These are phyloP conservation scores for Calameuta idolon DNA, from an alignment of 2,888 invertebrate genomes.

Conservation along the genomic window DNA sequence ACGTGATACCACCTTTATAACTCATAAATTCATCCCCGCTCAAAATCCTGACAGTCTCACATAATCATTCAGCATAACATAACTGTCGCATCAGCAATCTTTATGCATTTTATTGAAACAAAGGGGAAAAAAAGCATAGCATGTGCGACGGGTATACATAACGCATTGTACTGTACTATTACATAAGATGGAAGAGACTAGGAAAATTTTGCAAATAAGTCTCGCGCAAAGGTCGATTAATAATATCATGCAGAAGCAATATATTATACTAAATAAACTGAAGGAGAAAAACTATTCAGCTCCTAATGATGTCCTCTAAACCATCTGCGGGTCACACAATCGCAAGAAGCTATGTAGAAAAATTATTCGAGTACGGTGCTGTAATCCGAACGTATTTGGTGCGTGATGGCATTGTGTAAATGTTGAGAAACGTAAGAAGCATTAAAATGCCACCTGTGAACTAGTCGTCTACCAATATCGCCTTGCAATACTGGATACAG, in stretches of 20 bases:
- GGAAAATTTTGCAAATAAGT: not conserved
- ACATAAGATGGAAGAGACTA: not conserved
- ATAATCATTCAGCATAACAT: not conserved
- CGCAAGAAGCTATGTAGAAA: not conserved
- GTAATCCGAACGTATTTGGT: conserved; percentile 31
- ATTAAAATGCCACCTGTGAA: conserved; percentile 42
- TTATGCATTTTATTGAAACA: not conserved
- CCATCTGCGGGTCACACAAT: not conserved
- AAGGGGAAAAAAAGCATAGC: not conserved
- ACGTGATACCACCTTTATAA: not conserved
- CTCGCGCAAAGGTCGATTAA: not conserved
- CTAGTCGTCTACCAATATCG: conserved; percentile 32
- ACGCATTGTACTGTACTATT: not conserved
- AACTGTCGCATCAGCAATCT: not conserved
- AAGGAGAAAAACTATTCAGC: not conserved
- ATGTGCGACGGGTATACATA: not conserved
- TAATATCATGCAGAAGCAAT: not conserved
- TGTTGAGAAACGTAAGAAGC: conserved; percentile 40
- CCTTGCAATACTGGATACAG: not conserved
- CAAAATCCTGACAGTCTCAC: not conserved
- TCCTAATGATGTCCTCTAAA: not conserved
- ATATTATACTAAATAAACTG: not conserved
- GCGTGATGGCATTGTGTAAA: conserved; percentile 37
- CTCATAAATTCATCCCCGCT: not conserved
- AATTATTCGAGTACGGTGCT: conserved; percentile 9